Percentiles rank a stretch among this genome's conserved stretches.
Conservation (phyloP, 2,888 invertebrate genomes). For the Synanthedon tipuliformis region DNA sequence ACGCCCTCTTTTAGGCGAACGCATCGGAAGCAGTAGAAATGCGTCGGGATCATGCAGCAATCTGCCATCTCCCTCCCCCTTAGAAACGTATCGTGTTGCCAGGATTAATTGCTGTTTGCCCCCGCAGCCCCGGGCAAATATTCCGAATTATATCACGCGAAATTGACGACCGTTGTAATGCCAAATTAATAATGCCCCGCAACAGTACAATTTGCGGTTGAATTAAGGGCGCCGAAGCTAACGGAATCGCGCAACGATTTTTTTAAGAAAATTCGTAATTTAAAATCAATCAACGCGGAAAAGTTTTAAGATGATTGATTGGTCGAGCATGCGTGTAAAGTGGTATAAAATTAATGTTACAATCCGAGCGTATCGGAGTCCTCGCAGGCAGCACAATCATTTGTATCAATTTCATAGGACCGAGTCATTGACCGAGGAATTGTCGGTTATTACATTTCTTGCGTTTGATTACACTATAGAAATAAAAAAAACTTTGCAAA, state of each 20-base stretch:
- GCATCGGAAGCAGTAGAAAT: slow-evolving; percentile 62
- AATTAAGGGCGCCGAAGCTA: slow-evolving; percentile 3
- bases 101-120: slow-evolving; percentile 66
- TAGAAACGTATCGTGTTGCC: slow-evolving; percentile 53
- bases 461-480: slow-evolving; percentile 1
- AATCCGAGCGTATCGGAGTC: slow-evolving; percentile 1
- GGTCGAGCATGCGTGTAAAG: background rate
- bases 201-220: slow-evolving; percentile 24
- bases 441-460: background rate
- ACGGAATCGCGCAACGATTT: background rate
- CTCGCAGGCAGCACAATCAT: slow-evolving; percentile 5
- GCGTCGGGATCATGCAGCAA: slow-evolving; percentile 59
- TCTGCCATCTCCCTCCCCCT: slow-evolving; percentile 39
- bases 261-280: background rate
- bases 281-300: background rate
- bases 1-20: slow-evolving; percentile 35
- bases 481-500: too few relatives aligned
- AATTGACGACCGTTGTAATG: slow-evolving; percentile 56
- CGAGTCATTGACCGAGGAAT: slow-evolving; percentile 8
- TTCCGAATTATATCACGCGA: slow-evolving; percentile 51
- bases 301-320: background rate
- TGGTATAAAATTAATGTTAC: background rate
- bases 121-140: slow-evolving; percentile 40
- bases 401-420: slow-evolving; percentile 4
- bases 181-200: slow-evolving; percentile 46